These are phyloP conservation scores for Synanthedon formicaeformis DNA, from an alignment of 2,888 invertebrate species.

Conservation along the genomic window DNA sequence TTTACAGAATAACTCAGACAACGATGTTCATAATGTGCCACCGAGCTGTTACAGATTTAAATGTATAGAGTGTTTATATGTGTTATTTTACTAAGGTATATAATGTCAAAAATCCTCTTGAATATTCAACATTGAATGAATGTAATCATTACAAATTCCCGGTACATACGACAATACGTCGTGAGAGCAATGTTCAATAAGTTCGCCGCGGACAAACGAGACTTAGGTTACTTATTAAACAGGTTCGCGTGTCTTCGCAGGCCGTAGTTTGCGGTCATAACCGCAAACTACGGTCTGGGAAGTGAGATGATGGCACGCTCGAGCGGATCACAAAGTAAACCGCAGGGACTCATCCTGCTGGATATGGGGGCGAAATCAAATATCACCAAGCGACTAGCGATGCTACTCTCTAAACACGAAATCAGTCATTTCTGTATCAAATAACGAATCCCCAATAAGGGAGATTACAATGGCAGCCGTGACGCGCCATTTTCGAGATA, in stretches of 20 bases:
- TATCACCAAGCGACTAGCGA: slow-evolving; percentile 8
- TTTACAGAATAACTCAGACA: too few relatives aligned
- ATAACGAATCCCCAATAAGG: slow-evolving; percentile 36
- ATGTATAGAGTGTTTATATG: too few relatives aligned
- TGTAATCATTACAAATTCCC: slow-evolving; percentile 19
- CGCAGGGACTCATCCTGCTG: slow-evolving; percentile 25
- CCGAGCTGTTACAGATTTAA: too few relatives aligned
- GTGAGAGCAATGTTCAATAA: slow-evolving; percentile 25
- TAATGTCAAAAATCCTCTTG: too few relatives aligned
- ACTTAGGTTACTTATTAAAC: slow-evolving; percentile 28
- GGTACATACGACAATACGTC: slow-evolving; percentile 12
- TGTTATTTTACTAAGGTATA: too few relatives aligned
- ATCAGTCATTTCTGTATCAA: slow-evolving; percentile 28
- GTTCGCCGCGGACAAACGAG: slow-evolving; percentile 11
- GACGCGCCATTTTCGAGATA: slow-evolving; percentile 39
- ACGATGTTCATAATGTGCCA: too few relatives aligned
- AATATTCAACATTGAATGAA: slow-evolving; percentile 8
- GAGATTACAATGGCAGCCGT: slow-evolving; percentile 35
- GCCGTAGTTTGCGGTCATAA: slow-evolving; percentile 53
- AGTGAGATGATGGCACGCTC: slow-evolving; percentile 39
- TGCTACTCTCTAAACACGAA: slow-evolving; percentile 32
- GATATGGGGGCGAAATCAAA: slow-evolving; percentile 1
- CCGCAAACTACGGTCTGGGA: slow-evolving; percentile 7
- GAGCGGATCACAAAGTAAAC: slow-evolving; percentile 48
- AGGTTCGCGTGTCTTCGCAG: slow-evolving; percentile 39